Evolutionary conservation across 2,797 vertebrate genomes (phyloP), one percentile per base, ranked within the genome.

Genomic region (Lerista edwardsae): DNA sequence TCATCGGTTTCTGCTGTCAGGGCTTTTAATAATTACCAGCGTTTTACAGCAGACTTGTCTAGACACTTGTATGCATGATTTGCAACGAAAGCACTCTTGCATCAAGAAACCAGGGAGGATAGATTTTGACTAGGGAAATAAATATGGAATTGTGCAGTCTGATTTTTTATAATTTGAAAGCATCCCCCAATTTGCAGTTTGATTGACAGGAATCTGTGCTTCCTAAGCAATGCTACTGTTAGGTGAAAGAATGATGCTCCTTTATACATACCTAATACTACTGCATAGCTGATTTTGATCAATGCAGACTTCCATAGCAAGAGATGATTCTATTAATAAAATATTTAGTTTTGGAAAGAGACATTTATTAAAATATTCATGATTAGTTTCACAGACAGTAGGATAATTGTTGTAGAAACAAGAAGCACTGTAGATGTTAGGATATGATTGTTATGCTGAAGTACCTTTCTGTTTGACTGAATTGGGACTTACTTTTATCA

Each of bases 401-500:
- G 23, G 1, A 41, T 41, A 27, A 25, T 34, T 31, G 8, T 75
- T 57, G 23, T 69, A 0, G 0, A 11, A 80, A 27, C 34, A 0
- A 1, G 61, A 23, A 4, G 41, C 2, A 14, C 41, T 44, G 41
- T 69, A 65, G 68, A 67, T n/a, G 61, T 4, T 8, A 62, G 23
- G 59, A 23, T 61, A 61, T 7, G 59, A 25, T 61, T 5, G 3
- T 61, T 61, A 61, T 23, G 59, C 25, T 6, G 29, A 31, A 67
- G n/a, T 31, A 34, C 14, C n/a, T 12, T n/a, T n/a, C n/a, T n/a
- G 15, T 67, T n/a, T 31, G 17, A 67, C 64, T 31, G n/a, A 67
- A 67, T 89, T 39, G 83, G 80, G 10, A 31, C 87, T 91, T 91
- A n/a, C n/a, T n/a, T n/a, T 91, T 89, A 87, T 79, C 86, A 87